Conservation (phyloP, 2,797 vertebrate species). For the Thunnus albacares region DNA sequence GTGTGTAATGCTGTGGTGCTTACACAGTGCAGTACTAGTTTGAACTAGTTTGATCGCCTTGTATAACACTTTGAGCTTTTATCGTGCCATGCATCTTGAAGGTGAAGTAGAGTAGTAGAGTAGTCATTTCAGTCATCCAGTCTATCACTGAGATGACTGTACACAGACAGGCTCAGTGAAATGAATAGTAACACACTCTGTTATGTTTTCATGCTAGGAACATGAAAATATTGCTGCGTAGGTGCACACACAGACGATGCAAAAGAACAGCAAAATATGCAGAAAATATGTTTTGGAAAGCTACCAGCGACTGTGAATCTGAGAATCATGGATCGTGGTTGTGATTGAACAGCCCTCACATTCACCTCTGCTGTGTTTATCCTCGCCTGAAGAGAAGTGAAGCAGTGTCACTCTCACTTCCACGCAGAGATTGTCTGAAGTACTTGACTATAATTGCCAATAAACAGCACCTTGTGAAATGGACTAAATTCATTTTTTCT, state of each 20-base stretch:
- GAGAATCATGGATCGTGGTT: neutral
- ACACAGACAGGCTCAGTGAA: neutral
- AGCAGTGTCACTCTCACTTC: slow-evolving; percentile 66
- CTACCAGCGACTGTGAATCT: neutral
- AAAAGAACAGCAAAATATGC: slow-evolving; percentile 22
- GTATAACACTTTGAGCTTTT: neutral
- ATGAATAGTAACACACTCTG: neutral
- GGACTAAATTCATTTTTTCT: slow-evolving; percentile 66
- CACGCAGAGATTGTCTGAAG: slow-evolving; percentile 61
- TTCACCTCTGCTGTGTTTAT: slow-evolving; percentile 62
- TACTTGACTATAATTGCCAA: slow-evolving; percentile 80
- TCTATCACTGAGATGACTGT: neutral
- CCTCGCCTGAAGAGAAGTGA: slow-evolving; percentile 55
- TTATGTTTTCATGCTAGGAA: slow-evolving; percentile 27
- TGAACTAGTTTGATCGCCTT: neutral
- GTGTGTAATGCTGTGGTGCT: too few species aligned
- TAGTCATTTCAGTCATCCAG: neutral
- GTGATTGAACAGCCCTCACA: slow-evolving; percentile 42
- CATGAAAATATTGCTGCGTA: slow-evolving; percentile 9
- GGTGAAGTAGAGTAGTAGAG: too few species aligned
- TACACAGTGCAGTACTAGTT: neutral
- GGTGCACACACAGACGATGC: slow-evolving; percentile 9
- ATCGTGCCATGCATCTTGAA: too few species aligned
- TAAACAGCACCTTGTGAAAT: slow-evolving; percentile 73
- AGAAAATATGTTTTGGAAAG: slow-evolving; percentile 14